Percentiles rank a stretch among this genome's conserved stretches.
These are phyloP conservation scores for Nothobranchius furzeri DNA, from an alignment of 2,113 vertebrate species.

Conservation along the genomic window DNA sequence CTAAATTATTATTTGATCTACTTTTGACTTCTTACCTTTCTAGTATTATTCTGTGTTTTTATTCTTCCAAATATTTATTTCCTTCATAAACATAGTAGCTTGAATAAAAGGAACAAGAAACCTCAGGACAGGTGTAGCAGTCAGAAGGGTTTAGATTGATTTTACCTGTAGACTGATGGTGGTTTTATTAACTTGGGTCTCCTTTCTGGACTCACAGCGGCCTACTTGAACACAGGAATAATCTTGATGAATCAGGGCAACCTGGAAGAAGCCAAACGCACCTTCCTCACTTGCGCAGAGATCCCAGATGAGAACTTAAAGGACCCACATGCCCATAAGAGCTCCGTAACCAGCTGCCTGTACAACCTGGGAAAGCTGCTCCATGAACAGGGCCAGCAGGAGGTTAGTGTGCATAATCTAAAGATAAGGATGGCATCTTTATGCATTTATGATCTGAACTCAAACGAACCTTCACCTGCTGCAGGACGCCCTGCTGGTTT, in stretches of 20 bases:
- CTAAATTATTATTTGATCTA: too few relatives aligned
- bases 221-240: constrained; percentile 98
- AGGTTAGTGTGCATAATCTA: constrained; percentile 75
- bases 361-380: constrained; percentile 98
- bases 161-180: not conserved
- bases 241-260: constrained; percentile 96
- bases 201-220: constrained; percentile 78
- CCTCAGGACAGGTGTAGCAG: not conserved
- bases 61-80: too few relatives aligned
- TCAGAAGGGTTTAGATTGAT: not conserved
- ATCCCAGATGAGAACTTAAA: constrained; percentile 98
- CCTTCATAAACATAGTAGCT: too few relatives aligned
- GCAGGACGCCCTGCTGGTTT: constrained; percentile 91
- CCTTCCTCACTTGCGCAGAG: constrained; percentile 94
- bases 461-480: not conserved
- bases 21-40: too few relatives aligned
- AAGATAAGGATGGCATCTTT: not conserved
- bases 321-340: constrained; percentile 97
- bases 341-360: constrained; percentile 97
- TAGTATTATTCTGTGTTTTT: too few relatives aligned
- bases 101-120: too few relatives aligned
- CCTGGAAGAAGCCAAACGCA: constrained; percentile 90
- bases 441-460: not conserved
- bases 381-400: constrained; percentile 94
- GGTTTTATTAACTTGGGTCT: not conserved